These are phyloP conservation scores for Rhopilema esculentum DNA, from an alignment of 30 jellyfish, hydroid and myxozoan species.

Conservation along the genomic window DNA sequence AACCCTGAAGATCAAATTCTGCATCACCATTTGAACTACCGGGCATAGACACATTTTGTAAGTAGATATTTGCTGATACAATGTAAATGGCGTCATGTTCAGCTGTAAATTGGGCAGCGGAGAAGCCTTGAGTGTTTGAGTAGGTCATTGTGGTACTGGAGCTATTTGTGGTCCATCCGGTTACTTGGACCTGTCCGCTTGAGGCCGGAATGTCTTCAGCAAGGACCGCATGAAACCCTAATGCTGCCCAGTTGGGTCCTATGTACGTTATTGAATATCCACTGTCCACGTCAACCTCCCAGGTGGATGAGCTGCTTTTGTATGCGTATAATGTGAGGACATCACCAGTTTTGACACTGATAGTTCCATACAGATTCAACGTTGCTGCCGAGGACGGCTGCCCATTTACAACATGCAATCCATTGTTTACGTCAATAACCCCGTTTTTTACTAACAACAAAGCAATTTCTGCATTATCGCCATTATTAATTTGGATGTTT, in stretches of 20 bases:
- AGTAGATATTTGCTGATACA: conserved; percentile 75
- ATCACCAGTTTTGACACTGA: conserved; percentile 83
- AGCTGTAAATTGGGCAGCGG: conserved; percentile 51
- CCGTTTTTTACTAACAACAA: conserved; percentile 80
- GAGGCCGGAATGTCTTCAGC: conserved; percentile 17
- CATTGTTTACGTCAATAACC: conserved; percentile 61
- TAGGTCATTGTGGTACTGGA: conserved; percentile 22
- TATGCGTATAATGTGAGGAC: conserved; percentile 55
- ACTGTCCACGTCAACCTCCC: conserved; percentile 61
- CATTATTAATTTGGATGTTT: conserved; percentile 69
- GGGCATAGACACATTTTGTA: conserved; percentile 55
- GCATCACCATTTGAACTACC: conserved; percentile 37
- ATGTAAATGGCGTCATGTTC: conserved; percentile 64
- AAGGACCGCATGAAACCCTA: conserved; percentile 84
- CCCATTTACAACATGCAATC: conserved; percentile 73
- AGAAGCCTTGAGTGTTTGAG: conserved; percentile 46
- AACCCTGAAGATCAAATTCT: conserved; percentile 44
- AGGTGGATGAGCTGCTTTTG: conserved; percentile 32
- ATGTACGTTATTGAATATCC: conserved; percentile 79
- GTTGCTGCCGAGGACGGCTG: conserved; percentile 71
- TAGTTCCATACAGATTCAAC: conserved; percentile 79
- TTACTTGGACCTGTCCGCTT: conserved; percentile 29
- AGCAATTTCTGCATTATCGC: conserved; percentile 60
- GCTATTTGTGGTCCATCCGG: conserved; percentile 51
- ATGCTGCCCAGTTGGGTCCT: conserved; percentile 92